Base-by-base conservation (phyloP, 2,797 vertebrate genomes). In the Acanthurus tractus region DNA sequence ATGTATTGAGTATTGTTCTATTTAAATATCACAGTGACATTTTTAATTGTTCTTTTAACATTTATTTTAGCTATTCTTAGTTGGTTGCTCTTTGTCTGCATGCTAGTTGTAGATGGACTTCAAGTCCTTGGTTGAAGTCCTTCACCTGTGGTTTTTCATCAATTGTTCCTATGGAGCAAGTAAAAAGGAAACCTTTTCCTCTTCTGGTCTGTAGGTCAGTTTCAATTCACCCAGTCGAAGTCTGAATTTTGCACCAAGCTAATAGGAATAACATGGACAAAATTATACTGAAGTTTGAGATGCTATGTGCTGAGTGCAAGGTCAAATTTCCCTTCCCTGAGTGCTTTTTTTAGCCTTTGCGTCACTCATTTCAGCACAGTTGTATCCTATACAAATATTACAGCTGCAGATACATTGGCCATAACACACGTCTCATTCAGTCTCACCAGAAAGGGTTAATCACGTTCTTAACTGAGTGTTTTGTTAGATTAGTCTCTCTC, bases 401-500 rank as follows among this genome's bases (percentile, higher is more conserved):
- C 44, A 62, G 12, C 73, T 62, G 17, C 61, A 53, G 54, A 50
- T 74, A 52, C 23, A 58, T 84, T 20, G 42, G 8, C 11, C 38
- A 40, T 40, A 40, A 48, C 67, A 71, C 74, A 38, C 57, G 75
- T 82, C 69, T 78, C 61, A 59, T 74, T 81, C 92, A 89, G 88
- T 84, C 90, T 89, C 89, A 81, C 70, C 81, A 88, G 89, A 90
- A 97, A 96, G 96, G 95, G 97, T 97, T 99, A 98, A 98, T 93
- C 90, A 93, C 91, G 79, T 94, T 92, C 92, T 94, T 95, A 94
- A 96, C 94, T 92, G 81, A 73, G 82, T 84, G 92, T 91, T 93
- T 90, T 92, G 91, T 95, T 94, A 95, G 95, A 97, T 96, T 96
- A 97, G 96, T 97, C 96, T 95, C 96, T 96, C 95, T 95, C 85